These are phyloP conservation scores for Donacobius atricapilla DNA, from an alignment of 2,113 vertebrate genomes.

Conservation along the genomic window DNA sequence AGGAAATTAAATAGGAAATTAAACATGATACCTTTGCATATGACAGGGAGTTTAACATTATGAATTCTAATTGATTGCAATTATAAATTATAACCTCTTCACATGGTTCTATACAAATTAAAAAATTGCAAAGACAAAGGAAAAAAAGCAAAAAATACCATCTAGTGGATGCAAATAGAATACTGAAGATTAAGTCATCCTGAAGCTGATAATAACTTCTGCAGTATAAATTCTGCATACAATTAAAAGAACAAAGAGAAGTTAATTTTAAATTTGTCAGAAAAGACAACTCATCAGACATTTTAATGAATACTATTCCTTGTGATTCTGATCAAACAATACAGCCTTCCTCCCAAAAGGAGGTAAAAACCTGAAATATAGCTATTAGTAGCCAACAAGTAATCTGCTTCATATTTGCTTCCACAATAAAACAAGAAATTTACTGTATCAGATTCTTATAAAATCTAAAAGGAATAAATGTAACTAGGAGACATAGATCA, in stretches of 20 bases:
- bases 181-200: background rate
- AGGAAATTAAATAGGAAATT: background rate
- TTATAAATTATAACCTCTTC: background rate
- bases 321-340: background rate
- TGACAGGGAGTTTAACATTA: background rate
- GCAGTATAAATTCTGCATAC: background rate
- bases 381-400: background rate
- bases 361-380: background rate
- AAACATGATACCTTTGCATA: background rate
- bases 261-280: background rate
- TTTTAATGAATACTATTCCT: background rate
- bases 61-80: background rate
- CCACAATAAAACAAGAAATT: background rate
- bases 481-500: background rate
- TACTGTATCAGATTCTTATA: background rate
- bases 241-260: background rate
- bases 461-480: background rate
- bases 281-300: background rate
- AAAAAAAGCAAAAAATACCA: background rate
- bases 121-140: background rate
- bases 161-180: background rate
- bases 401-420: background rate
- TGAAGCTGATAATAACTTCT: background rate
- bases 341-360: background rate
- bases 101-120: background rate